phyloP scores from a whole-genome alignment of 2,113 vertebrate species.

The Alosa alosa region DNA sequence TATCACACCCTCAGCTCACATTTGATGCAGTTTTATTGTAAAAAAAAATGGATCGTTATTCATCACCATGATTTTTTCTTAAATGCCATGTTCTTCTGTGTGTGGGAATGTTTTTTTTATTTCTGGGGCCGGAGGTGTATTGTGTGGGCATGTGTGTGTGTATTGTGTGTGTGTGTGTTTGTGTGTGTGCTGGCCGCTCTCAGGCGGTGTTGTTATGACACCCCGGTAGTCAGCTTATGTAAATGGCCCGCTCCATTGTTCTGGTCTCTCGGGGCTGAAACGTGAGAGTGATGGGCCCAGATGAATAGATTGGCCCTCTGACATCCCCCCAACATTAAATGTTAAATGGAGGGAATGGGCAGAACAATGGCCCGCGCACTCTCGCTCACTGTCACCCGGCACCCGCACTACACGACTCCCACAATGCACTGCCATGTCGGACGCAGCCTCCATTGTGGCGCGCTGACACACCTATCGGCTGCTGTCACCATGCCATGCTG shows the following conservation, averaged over 20 bases:
- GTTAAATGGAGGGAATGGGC: constrained; percentile 17
- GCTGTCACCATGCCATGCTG: constrained; percentile 22
- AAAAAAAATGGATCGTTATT: no score
- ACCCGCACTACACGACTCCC: constrained; percentile 22
- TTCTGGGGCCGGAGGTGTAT: not conserved
- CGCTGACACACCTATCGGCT: constrained; percentile 27
- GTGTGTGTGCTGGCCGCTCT: constrained; percentile 20
- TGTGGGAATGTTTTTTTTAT: not conserved
- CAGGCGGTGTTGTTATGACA: constrained; percentile 25
- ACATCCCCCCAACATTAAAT: constrained; percentile 33
- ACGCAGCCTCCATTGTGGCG: constrained; percentile 20
- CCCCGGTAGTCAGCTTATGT: constrained; percentile 26
- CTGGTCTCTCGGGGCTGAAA: constrained; percentile 4
- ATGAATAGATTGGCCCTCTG: constrained; percentile 23
- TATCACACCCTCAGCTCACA: no score
- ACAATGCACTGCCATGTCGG: constrained; percentile 38
- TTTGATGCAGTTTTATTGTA: no score
- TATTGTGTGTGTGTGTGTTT: not conserved
- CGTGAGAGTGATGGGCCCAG: constrained; percentile 35
- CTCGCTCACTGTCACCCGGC: constrained; percentile 14
- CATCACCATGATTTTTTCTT: not conserved
- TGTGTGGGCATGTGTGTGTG: constrained; percentile 6
- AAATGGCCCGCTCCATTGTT: constrained; percentile 20
- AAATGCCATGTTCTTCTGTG: not conserved
- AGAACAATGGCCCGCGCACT: constrained; percentile 32